Evolutionary conservation across 1,140 invertebrate species (phyloP).

Genomic region (Heliothis virescens): DNA sequence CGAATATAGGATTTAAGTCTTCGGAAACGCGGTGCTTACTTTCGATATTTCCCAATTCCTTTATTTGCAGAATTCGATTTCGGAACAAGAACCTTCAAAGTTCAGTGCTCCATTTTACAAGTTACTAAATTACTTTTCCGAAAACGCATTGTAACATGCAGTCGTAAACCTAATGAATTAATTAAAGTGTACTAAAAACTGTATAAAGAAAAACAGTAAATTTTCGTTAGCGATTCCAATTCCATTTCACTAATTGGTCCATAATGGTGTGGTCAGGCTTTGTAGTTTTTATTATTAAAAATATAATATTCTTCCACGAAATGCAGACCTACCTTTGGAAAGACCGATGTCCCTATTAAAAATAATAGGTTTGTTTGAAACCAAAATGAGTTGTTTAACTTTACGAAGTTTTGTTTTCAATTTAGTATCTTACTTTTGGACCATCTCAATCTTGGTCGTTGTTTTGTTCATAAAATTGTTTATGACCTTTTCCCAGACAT

Average conservation of each 20-base stretch:
- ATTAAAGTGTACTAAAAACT: slow-evolving; percentile 4
- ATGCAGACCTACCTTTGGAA: not conserved
- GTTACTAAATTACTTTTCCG: not conserved
- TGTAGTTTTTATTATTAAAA: slow-evolving; percentile 15
- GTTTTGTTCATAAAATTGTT: slow-evolving; percentile 17
- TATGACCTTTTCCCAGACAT: slow-evolving; percentile 1
- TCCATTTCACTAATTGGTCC: slow-evolving; percentile 22
- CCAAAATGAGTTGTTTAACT: not conserved
- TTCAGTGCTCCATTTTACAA: slow-evolving; percentile 9
- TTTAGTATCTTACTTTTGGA: not conserved
- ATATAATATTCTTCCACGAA: not conserved
- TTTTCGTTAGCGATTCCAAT: slow-evolving; percentile 18
- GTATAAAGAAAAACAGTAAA: slow-evolving; percentile 16
- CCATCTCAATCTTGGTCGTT: not conserved
- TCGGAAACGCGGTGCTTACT: not conserved
- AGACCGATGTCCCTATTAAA: not conserved
- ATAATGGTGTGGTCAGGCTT: slow-evolving; percentile 5
- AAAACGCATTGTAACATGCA: not conserved
- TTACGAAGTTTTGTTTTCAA: not conserved
- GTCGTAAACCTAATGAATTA: slow-evolving; percentile 8
- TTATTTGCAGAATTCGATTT: not conserved
- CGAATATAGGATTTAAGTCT: slow-evolving; percentile 2
- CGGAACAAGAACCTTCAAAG: not conserved
- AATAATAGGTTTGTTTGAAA: not conserved
- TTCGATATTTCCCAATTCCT: slow-evolving; percentile 5